These are phyloP conservation scores for Platycheirus albimanus DNA, from an alignment of 2,888 invertebrate species.

Conservation along the genomic window DNA sequence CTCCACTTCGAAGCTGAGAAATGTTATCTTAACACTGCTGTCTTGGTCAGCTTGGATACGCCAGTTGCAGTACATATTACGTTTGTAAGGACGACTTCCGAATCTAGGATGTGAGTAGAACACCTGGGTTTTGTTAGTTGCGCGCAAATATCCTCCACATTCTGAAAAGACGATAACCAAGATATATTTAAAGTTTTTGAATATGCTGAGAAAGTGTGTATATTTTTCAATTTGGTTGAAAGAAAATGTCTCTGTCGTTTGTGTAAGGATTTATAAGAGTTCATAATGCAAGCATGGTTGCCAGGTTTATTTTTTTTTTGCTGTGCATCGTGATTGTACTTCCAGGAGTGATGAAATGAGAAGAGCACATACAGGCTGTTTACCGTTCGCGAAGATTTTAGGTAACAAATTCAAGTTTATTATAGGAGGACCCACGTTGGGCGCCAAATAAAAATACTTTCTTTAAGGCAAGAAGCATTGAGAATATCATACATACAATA, in stretches of 20 bases:
- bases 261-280: neutral
- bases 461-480: no score
- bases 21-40: slow-evolving; percentile 91
- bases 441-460: neutral
- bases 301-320: neutral
- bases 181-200: slow-evolving; percentile 23
- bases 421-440: neutral
- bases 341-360: no score
- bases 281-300: slow-evolving; percentile 1
- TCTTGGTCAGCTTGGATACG: slow-evolving; percentile 92
- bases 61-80: slow-evolving; percentile 96
- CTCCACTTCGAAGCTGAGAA: slow-evolving; percentile 89
- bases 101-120: slow-evolving; percentile 97
- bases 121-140: slow-evolving; percentile 89
- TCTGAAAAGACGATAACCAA: slow-evolving; percentile 84
- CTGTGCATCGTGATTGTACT: no score
- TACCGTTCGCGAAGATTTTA: no score
- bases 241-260: neutral
- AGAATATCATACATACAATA: no score
- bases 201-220: neutral
- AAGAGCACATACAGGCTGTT: no score
- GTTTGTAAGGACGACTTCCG: slow-evolving; percentile 94
- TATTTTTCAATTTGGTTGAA: slow-evolving; percentile 19
- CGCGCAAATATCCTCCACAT: slow-evolving; percentile 95
- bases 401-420: no score